Percentiles rank a stretch among this genome's conserved stretches.
phyloP scores from a whole-genome alignment of 2,797 vertebrate genomes.

The Halcyon badia region DNA sequence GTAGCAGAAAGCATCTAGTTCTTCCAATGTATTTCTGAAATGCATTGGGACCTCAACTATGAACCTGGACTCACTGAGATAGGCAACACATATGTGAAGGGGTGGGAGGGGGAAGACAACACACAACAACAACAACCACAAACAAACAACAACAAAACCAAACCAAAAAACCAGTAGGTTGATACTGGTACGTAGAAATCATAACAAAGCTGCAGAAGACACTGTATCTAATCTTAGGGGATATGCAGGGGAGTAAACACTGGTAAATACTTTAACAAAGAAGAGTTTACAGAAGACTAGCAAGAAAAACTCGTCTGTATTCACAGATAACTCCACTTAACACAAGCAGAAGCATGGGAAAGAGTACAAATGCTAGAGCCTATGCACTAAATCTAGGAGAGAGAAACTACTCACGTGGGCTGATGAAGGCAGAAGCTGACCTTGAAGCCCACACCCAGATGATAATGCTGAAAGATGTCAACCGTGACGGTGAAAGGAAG shows the following conservation, averaged over 20 bases:
- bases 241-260: neutral
- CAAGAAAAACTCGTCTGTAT: neutral
- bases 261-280: neutral
- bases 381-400: neutral
- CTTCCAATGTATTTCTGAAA: neutral
- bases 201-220: neutral
- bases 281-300: neutral
- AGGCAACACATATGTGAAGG: neutral
- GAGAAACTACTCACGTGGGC: neutral
- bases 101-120: too few species aligned
- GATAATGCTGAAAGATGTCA: neutral
- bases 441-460: conserved; percentile 7
- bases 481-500: neutral
- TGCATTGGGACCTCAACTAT: neutral
- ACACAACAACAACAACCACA: too few species aligned
- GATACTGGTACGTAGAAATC: neutral
- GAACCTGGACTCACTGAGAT: neutral
- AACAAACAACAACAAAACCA: too few species aligned
- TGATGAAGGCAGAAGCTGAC: neutral
- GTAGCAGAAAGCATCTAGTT: neutral
- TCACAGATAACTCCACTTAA: neutral
- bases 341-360: neutral
- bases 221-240: neutral
- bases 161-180: neutral
- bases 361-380: neutral